Percentiles rank a stretch among this genome's conserved stretches.
phyloP scores from a whole-genome alignment of 2,888 invertebrate species.

The Clusia tigrina region DNA sequence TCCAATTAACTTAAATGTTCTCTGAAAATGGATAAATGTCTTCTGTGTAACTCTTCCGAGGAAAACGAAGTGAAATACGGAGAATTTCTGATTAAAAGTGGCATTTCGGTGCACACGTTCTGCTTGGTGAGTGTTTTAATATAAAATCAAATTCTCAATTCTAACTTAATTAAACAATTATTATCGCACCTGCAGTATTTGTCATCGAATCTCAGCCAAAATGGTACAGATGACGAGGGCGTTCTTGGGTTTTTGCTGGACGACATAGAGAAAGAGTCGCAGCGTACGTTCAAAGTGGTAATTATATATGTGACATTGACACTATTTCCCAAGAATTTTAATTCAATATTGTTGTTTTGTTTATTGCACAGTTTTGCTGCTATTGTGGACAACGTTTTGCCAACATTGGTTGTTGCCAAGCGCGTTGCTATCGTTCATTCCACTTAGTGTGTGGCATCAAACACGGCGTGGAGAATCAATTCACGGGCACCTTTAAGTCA shows the following conservation, averaged over 20 bases:
- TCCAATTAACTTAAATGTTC: too few relatives aligned
- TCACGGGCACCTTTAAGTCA: constrained; percentile 69
- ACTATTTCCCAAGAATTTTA: too few relatives aligned
- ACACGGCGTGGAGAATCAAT: constrained; percentile 72
- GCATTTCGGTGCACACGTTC: constrained; percentile 75
- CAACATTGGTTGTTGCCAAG: constrained; percentile 75
- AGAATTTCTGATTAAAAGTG: constrained; percentile 46
- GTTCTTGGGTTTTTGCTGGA: constrained; percentile 75
- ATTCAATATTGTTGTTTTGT: neutral
- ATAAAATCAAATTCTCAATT: neutral
- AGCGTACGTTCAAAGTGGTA: constrained; percentile 73
- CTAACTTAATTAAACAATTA: neutral
- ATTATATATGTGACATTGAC: constrained; percentile 46
- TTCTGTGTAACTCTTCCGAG: constrained; percentile 34
- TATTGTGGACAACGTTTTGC: constrained; percentile 75
- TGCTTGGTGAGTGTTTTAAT: constrained; percentile 71
- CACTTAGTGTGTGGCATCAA: constrained; percentile 79
- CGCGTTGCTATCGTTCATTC: constrained; percentile 73
- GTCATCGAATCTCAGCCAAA: constrained; percentile 75
- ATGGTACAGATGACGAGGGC: constrained; percentile 73
- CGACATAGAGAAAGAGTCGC: constrained; percentile 75
- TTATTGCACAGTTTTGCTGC: constrained; percentile 69
- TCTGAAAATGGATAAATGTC: constrained; percentile 31
- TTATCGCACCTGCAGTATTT: constrained; percentile 68
- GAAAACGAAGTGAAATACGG: constrained; percentile 36